Evolutionary conservation across 2,113 vertebrate genomes (phyloP).

Genomic region (Eretmochelys imbricata): DNA sequence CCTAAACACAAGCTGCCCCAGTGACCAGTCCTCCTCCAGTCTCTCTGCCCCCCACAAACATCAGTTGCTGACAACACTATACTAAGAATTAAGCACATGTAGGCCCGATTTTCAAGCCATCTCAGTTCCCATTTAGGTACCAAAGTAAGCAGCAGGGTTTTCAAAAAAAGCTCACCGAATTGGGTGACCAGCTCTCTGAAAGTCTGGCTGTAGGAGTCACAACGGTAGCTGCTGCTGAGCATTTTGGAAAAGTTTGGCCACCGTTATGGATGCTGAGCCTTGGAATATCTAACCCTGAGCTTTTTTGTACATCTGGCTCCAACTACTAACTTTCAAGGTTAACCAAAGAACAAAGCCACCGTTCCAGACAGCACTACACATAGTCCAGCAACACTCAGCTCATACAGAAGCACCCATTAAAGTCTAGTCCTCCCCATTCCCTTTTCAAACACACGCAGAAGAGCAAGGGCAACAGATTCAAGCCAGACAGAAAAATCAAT

Average conservation of each 20-base stretch:
- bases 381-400: rapidly evolving
- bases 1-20: background rate
- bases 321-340: background rate
- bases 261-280: background rate
- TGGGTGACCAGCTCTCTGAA: background rate
- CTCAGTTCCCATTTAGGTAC: background rate
- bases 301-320: background rate
- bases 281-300: background rate
- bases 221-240: background rate
- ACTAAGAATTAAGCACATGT: background rate
- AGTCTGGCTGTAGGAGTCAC: background rate
- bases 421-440: background rate
- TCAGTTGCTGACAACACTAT: background rate
- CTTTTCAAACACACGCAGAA: background rate
- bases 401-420: rapidly evolving
- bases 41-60: background rate
- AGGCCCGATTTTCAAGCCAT: background rate
- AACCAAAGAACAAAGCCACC: background rate
- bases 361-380: background rate
- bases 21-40: too few species aligned
- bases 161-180: background rate
- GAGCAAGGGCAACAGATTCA: background rate
- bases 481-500: constrained; percentile 49
- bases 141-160: background rate
- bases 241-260: background rate